Conservation (phyloP, 2,797 vertebrate genomes). For the Girardinus metallicus region DNA sequence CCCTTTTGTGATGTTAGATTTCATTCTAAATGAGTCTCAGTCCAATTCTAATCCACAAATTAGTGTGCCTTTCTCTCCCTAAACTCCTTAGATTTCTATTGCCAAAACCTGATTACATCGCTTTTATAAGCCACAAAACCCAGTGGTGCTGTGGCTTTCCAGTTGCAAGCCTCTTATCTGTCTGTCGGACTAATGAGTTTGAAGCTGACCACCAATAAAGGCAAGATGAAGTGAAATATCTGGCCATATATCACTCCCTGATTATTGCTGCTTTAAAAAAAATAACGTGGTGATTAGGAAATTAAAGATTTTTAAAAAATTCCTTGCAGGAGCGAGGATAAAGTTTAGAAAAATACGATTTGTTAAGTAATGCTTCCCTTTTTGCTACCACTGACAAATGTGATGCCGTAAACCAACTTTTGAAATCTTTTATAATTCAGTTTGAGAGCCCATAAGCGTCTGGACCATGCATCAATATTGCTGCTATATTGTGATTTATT, state of each 20-base stretch:
- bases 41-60: conserved; percentile 75
- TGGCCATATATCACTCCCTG: conserved; percentile 11
- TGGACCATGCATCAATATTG: background rate
- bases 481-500: background rate
- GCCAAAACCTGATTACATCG: conserved; percentile 74
- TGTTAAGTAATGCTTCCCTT: conserved; percentile 17
- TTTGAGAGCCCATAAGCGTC: conserved; percentile 8
- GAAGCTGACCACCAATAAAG: conserved; percentile 59
- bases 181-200: conserved; percentile 70
- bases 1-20: conserved; percentile 57
- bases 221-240: conserved; percentile 40
- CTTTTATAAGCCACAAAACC: conserved; percentile 72
- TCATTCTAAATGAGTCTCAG: conserved; percentile 51
- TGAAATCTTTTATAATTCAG: conserved; percentile 31
- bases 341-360: conserved; percentile 20
- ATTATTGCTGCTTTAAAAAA: conserved; percentile 15
- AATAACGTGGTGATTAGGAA: conserved; percentile 37
- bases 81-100: conserved; percentile 72
- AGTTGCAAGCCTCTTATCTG: conserved; percentile 76
- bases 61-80: conserved; percentile 61
- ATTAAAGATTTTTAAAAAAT: conserved; percentile 19
- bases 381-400: background rate
- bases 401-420: background rate
- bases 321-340: conserved; percentile 25
- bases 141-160: conserved; percentile 62